These are phyloP conservation scores for Gallinago jamesoni DNA, from an alignment of 2,113 vertebrate genomes.

Conservation along the genomic window DNA sequence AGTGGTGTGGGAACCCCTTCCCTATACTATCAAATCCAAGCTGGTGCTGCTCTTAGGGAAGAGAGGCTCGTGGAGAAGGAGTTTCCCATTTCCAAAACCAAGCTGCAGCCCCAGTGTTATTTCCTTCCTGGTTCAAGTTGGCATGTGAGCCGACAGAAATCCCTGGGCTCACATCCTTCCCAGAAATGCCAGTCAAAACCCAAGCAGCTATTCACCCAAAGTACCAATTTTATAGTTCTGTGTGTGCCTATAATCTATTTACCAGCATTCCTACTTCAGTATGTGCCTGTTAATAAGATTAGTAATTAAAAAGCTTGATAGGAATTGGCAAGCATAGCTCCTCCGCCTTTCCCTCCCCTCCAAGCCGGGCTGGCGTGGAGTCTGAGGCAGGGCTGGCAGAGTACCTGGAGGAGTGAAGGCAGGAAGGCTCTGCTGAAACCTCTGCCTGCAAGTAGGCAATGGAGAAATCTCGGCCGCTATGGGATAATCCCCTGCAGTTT, in stretches of 20 bases:
- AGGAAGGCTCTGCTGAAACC: background rate
- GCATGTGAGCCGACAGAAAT: background rate
- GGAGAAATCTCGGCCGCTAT: slow-evolving; percentile 82
- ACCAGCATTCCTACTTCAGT: slow-evolving; percentile 71
- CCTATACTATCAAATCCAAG: background rate
- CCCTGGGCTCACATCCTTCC: slow-evolving; percentile 33
- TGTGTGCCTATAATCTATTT: slow-evolving; percentile 71
- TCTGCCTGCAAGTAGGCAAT: background rate
- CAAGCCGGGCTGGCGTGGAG: background rate
- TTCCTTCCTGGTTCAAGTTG: background rate
- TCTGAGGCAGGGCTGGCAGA: slow-evolving; percentile 35
- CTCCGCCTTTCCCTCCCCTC: slow-evolving; percentile 57
- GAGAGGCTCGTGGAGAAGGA: background rate
- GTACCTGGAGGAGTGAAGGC: background rate
- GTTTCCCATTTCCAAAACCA: background rate
- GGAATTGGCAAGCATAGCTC: slow-evolving; percentile 60
- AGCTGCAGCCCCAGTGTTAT: background rate
- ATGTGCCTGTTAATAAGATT: slow-evolving; percentile 81
- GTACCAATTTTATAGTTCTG: slow-evolving; percentile 41
- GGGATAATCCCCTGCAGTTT: slow-evolving; percentile 88
- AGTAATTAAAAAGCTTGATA: slow-evolving; percentile 77
- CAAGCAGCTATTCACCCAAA: slow-evolving; percentile 40
- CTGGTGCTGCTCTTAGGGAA: background rate
- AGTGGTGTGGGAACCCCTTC: background rate
- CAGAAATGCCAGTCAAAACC: slow-evolving; percentile 41